Evolutionary conservation across 2,888 invertebrate genomes (phyloP).

Genomic region (Volucella zonaria): DNA sequence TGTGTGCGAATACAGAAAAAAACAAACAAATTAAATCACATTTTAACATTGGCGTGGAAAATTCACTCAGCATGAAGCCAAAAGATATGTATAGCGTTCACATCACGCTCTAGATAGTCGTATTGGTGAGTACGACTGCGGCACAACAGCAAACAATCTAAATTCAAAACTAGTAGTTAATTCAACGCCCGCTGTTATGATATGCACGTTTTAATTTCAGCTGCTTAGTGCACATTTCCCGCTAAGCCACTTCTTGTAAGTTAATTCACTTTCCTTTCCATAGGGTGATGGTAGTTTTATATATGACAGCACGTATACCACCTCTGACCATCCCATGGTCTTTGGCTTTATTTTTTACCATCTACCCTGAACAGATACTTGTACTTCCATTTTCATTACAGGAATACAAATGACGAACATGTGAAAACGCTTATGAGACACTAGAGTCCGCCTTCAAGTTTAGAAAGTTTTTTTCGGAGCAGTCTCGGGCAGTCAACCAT

Average conservation of each 20-base stretch:
- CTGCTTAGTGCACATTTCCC: slow-evolving; percentile 31
- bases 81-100: slow-evolving; percentile 47
- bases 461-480: slow-evolving; percentile 55
- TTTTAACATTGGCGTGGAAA: slow-evolving; percentile 23
- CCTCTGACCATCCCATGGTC: slow-evolving; percentile 4
- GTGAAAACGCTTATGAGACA: slow-evolving; percentile 22
- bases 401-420: slow-evolving; percentile 37
- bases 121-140: slow-evolving; percentile 8
- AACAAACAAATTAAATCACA: slow-evolving; percentile 17
- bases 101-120: slow-evolving; percentile 26
- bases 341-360: not conserved
- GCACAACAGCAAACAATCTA: slow-evolving; percentile 7
- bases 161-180: slow-evolving; percentile 61
- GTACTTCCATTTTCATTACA: slow-evolving; percentile 32
- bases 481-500: not conserved
- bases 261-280: slow-evolving; percentile 45
- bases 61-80: slow-evolving; percentile 51
- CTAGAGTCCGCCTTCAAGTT: slow-evolving; percentile 44
- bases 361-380: slow-evolving; percentile 1
- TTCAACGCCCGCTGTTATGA: slow-evolving; percentile 53
- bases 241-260: slow-evolving; percentile 36
- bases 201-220: slow-evolving; percentile 45
- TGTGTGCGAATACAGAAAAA: slow-evolving; percentile 3
- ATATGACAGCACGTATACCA: not conserved
- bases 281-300: slow-evolving; percentile 1